A percentile compares a stretch with the other conserved stretches of the same genome.
Conservation (phyloP, 2,888 invertebrate genomes). For the Cataglyphis altisquamis region DNA sequence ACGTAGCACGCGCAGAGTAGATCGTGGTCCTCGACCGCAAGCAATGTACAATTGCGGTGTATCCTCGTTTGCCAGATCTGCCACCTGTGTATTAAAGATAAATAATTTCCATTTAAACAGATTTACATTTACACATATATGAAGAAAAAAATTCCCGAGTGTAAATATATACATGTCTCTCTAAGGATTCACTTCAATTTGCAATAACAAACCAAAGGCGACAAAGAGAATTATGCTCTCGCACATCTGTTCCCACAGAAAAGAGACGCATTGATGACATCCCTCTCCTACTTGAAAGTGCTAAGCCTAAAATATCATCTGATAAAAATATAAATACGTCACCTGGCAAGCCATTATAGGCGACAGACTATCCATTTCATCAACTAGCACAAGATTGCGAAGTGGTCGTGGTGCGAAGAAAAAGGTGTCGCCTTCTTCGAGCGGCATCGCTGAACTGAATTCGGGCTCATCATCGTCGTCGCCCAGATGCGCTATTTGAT, state of each 20-base stretch:
- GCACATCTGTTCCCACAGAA: constrained; percentile 80
- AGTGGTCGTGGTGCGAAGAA: constrained; percentile 98
- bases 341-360: constrained; percentile 94
- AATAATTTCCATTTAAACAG: neutral
- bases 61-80: constrained; percentile 98
- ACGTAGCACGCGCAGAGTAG: constrained; percentile 95
- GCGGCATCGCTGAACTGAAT: constrained; percentile 98
- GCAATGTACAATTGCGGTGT: constrained; percentile 99
- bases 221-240: constrained; percentile 81
- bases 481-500: constrained; percentile 99
- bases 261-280: constrained; percentile 69
- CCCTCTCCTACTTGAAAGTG: constrained; percentile 78
- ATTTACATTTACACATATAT: neutral
- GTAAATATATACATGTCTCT: constrained; percentile 73
- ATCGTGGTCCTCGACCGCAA: constrained; percentile 98
- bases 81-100: constrained; percentile 88
- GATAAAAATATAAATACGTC: constrained; percentile 7
- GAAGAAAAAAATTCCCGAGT: neutral
- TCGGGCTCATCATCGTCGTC: constrained; percentile 99
- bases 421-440: constrained; percentile 99
- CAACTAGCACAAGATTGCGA: constrained; percentile 97
- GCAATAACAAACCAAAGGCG: constrained; percentile 83
- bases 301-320: constrained; percentile 4
- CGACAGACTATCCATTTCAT: constrained; percentile 98
- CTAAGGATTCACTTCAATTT: constrained; percentile 83